Evolutionary conservation across 35 echinoderm and acorn worm species (phyloP), one percentile per base, ranked within the genome.

Genomic region (Eucidaris tribuloides): DNA sequence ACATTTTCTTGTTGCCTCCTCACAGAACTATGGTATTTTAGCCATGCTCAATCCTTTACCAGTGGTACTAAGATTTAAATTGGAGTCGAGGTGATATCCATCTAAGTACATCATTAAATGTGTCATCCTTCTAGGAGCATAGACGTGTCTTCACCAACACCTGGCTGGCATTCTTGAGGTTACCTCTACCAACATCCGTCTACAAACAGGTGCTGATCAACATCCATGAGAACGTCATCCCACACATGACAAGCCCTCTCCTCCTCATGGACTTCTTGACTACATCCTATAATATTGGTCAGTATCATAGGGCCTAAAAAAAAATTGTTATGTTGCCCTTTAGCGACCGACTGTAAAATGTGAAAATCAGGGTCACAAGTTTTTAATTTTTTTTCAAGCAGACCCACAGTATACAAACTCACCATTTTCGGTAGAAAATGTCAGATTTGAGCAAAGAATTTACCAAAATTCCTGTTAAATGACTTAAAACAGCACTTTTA

Each of bases 211-310:
- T 93, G 9, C 74, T 99, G 49, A 44, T 98, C 2, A 86, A 93
- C 7, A 83, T 98, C 0, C 95, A 98, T 25, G 95, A 93, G 22
- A 64, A 63, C 23, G 83, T 98, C 28, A 99, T 99, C 60, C 96
- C 96, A 5, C 86, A 99, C 62, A 93, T 99, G 96, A 83, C 81
- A 7, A 99, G 81, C 37, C 96, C 96, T 45, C 49, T 98, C 0
- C 77, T 93, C 0, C 90, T 98, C 0, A 98, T 86, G 5, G 95
- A 98, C 48, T 98, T 98, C 78, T 79, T 98, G 30, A 98, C 95
- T 20, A 79, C 82, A 3, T 98, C 95, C 2, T 98, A 98, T 50
- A 83, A 93, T 50, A 91, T 98, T 31, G 95, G 95, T 98, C 58
- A 61, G 86, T 72, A 22, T 41, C 23, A 19, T n/a, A n/a, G n/a